Conservation (phyloP, 2,113 vertebrate species). For the Tragelaphus strepsiceros region DNA sequence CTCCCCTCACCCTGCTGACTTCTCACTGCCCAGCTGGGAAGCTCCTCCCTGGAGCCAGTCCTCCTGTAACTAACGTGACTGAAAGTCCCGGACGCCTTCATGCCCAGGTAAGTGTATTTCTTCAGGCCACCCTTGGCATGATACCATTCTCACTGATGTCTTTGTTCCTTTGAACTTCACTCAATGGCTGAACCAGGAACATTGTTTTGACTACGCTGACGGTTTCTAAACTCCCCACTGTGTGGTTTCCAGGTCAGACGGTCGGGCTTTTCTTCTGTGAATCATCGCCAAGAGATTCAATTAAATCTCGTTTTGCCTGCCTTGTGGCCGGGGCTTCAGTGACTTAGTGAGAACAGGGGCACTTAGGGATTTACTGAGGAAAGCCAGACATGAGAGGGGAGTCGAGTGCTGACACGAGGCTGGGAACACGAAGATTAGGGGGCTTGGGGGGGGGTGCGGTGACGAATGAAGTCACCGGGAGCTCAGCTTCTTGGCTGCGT, state of each 20-base stretch:
- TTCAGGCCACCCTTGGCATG: not conserved
- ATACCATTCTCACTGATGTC: not conserved
- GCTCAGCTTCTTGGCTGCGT: conserved; percentile 21
- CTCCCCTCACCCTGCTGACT: not conserved
- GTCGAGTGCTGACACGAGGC: not conserved
- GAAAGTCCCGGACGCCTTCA: not conserved
- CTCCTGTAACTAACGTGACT: not conserved
- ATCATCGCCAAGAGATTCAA: conserved; percentile 65
- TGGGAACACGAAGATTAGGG: not conserved
- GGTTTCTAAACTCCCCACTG: conserved; percentile 63
- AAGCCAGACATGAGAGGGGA: conserved; percentile 37
- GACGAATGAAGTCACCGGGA: conserved; percentile 45
- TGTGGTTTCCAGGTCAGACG: conserved; percentile 72
- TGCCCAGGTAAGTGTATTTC: not conserved
- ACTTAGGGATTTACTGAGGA: conserved; percentile 54
- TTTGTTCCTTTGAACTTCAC: conserved; percentile 64
- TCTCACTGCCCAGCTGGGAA: not conserved
- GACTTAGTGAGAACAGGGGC: conserved; percentile 42
- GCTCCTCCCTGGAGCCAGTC: not conserved
- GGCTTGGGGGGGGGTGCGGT: not conserved
- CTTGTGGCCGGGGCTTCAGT: not conserved
- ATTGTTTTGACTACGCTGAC: conserved; percentile 50
- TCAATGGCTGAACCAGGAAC: conserved; percentile 52
- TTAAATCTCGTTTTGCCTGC: conserved; percentile 68
- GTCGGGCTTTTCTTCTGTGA: conserved; percentile 76